Percentiles rank a stretch among this genome's conserved stretches.
Conservation (phyloP, 2,888 invertebrate species). For the Xylophagus ater region DNA sequence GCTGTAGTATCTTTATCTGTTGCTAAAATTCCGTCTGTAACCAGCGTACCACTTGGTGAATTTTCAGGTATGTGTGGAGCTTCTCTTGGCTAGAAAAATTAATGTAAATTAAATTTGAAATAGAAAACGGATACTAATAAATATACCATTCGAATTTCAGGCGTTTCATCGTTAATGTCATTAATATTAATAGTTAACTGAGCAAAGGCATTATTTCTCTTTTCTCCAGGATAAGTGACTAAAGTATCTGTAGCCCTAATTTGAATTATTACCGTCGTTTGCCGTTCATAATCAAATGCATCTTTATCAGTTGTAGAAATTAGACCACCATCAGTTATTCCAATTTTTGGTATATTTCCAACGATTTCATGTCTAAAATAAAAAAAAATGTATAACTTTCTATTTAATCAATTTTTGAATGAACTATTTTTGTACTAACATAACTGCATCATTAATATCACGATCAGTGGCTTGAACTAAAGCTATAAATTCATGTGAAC, state of each 20-base stretch:
- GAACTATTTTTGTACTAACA: slow-evolving; percentile 37
- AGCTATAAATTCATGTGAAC: slow-evolving; percentile 40
- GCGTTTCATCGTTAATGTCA: slow-evolving; percentile 65
- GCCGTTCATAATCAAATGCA: slow-evolving; percentile 52
- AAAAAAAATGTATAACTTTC: no score
- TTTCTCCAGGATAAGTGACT: slow-evolving; percentile 26
- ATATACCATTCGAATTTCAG: slow-evolving; percentile 49
- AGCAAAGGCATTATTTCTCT: slow-evolving; percentile 33
- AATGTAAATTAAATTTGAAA: slow-evolving; percentile 5
- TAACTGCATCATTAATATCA: slow-evolving; percentile 49
- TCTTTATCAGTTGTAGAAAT: slow-evolving; percentile 45
- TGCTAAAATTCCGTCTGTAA: slow-evolving; percentile 41
- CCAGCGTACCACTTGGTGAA: slow-evolving; percentile 33
- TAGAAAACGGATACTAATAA: slow-evolving; percentile 1
- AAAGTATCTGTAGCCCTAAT: slow-evolving; percentile 43
- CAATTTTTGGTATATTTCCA: slow-evolving; percentile 39
- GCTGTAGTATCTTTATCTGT: slow-evolving; percentile 51
- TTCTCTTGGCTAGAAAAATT: slow-evolving; percentile 37
- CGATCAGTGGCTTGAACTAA: slow-evolving; percentile 47
- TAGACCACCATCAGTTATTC: slow-evolving; percentile 46
- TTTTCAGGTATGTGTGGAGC: slow-evolving; percentile 47
- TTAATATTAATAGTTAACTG: slow-evolving; percentile 49
- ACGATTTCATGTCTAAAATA: slow-evolving; percentile 44
- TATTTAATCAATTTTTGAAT: not conserved
- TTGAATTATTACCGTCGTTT: slow-evolving; percentile 45